These are phyloP conservation scores for Trichonephila inaurata DNA, from an alignment of 1,140 invertebrate species.

Conservation along the genomic window DNA sequence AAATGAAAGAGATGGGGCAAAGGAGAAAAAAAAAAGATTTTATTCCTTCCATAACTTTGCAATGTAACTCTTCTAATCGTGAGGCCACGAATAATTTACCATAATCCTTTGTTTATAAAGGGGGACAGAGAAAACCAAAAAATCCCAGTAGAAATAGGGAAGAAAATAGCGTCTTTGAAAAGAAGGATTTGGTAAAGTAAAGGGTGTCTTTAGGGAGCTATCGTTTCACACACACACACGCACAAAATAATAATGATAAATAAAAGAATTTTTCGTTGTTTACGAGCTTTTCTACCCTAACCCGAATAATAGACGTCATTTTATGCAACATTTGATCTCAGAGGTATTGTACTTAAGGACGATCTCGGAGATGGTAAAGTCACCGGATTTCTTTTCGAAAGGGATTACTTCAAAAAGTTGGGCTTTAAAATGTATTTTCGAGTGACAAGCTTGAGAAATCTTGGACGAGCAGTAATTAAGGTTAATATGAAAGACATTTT, in stretches of 20 bases:
- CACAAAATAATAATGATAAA: not conserved
- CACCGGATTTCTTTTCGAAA: no score
- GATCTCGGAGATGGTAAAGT: no score
- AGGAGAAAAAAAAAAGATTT: slow-evolving; percentile 1
- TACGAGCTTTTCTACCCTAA: not conserved
- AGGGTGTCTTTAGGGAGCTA: slow-evolving; percentile 18
- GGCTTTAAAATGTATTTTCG: no score
- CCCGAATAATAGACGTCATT: slow-evolving; percentile 1
- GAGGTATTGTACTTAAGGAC: no score
- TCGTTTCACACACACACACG: not conserved
- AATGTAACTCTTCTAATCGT: slow-evolving; percentile 18
- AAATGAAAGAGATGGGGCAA: not conserved
- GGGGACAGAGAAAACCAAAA: not conserved
- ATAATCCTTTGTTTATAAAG: slow-evolving; percentile 64
- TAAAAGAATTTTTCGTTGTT: not conserved
- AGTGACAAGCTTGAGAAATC: no score
- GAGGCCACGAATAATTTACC: slow-evolving; percentile 47
- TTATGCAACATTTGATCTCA: not conserved
- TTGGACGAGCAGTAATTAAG: no score
- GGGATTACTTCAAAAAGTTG: no score
- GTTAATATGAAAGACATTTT: no score
- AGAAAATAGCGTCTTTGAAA: not conserved
- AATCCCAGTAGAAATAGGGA: not conserved
- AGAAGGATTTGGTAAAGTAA: slow-evolving; percentile 38
- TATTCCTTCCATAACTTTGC: slow-evolving; percentile 17